Base-by-base conservation (phyloP, 2,113 vertebrate genomes). In the Hepsetus odoe region DNA sequence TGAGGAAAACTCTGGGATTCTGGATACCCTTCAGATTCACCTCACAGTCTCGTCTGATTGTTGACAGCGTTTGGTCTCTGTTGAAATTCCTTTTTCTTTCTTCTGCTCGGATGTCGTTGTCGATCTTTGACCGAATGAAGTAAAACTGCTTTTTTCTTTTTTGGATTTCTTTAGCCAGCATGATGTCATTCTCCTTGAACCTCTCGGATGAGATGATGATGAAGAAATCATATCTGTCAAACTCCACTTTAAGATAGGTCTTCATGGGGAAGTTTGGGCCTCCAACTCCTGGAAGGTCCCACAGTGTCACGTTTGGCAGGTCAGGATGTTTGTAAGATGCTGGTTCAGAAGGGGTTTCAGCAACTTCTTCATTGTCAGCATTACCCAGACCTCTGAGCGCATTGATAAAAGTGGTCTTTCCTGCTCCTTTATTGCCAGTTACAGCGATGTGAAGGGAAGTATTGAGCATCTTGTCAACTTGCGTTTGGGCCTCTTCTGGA, bases 211-310 rank as follows among this genome's bases (percentile, higher is more conserved):
- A 89, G 13, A 92, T 86, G 55, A 93, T 83, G 81, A 92, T n/a
- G n/a, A n/a, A 93, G 88, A 92, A 92, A 76, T 93, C 89, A 0
- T 90, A 93, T 28, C 42, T 84, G 26, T 84, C 24, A 11, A 92
- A 89, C 22, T 85, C 77, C 33, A 90, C 88, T 40, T 88, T 85
- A 74, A 91, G 84, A 82, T 92, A 91, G 46, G 76, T 81, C 67
- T 85, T 62, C 0, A 90, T 83, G 0, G 82, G 75, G 75, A 91
- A 93, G 3, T 82, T 80, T 0, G 88, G 88, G 0, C 80, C 81
- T 22, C 91, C 90, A 0, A 91, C 88, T 42, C 92, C 92, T 0
- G 92, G 91, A 22, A 93, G 86, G 66, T 93, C 92, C 90, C 92
- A 92, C 30, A 93, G 28, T 5, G 55, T 90, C 70, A 93, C 87